A percentile compares a stretch with the other conserved stretches of the same genome.
These are phyloP conservation scores for Sphaerophoria rueppellii DNA, from an alignment of 2,888 invertebrate genomes.

Conservation along the genomic window DNA sequence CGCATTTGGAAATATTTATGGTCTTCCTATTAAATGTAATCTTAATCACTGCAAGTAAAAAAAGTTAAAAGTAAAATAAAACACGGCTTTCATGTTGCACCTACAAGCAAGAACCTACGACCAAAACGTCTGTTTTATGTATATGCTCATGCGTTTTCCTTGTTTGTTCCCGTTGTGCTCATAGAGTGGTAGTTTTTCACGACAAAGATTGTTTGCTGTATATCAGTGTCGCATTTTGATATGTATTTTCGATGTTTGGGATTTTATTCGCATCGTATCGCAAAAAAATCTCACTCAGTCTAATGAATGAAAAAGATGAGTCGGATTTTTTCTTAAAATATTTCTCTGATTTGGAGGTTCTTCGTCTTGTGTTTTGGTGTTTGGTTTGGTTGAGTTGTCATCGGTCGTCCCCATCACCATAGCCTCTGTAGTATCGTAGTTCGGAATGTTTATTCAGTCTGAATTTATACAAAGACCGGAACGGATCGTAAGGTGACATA, in stretches of 20 bases:
- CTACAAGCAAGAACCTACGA: slow-evolving; percentile 17
- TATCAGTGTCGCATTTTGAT: slow-evolving; percentile 26
- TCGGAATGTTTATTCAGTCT: slow-evolving; percentile 51
- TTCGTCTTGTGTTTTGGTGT: slow-evolving; percentile 42
- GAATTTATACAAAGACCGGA: slow-evolving; percentile 52
- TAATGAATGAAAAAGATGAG: slow-evolving; percentile 33
- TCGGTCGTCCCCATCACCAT: slow-evolving; percentile 28
- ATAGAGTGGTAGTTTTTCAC: not conserved
- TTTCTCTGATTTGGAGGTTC: slow-evolving; percentile 56
- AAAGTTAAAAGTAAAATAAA: no score
- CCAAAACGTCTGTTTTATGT: not conserved
- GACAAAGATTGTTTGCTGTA: not conserved
- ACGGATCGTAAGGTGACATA: slow-evolving; percentile 38
- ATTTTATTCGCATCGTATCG: slow-evolving; percentile 59
- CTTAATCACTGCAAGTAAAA: no score
- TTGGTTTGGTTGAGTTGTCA: not conserved
- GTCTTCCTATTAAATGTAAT: no score
- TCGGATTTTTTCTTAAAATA: slow-evolving; percentile 6
- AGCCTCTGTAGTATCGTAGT: not conserved
- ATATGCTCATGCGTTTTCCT: slow-evolving; percentile 8
- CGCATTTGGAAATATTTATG: no score
- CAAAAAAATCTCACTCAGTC: slow-evolving; percentile 40
- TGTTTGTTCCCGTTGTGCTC: not conserved
- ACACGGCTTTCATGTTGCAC: no score
- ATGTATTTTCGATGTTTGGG: slow-evolving; percentile 39